Evolutionary conservation across 2,888 invertebrate genomes (phyloP), one percentile per base, ranked within the genome.

Genomic region (Scrobipalpa costella): DNA sequence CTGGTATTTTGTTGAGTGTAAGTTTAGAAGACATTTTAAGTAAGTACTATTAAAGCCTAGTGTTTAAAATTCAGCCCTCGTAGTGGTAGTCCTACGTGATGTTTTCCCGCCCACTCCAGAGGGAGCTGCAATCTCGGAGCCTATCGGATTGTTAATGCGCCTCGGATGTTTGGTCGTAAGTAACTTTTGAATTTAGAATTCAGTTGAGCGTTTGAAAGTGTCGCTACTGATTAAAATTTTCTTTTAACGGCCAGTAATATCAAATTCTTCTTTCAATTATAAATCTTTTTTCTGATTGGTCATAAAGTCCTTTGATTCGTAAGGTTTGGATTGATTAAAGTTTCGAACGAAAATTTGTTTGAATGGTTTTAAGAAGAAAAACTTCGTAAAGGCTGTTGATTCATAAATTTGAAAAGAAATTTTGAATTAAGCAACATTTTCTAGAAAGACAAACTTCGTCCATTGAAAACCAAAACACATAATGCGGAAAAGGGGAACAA

Each of bases 131-230:
- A 83, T 83, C 81, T 80, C 77, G 68, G 66, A 70, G 68, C 75
- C 73, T 73, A 83, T 84, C 80, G 74, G 77, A 79, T 81, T 80
- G 78, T 71, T 78, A 77, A 79, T 78, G 75, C 61, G 44, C 59
- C 44, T 75, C 72, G 72, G 71, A 74, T 55, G 61, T 55, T 59
- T 55, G 50, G 11, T 11, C 21, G 38, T 19, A 17, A 7, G 19
- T 36, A 13, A 38, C 15, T 58, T 58, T 58, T 17, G 59, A 44
- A 59, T 59, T 40, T 44, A 9, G 59, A 59, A 59, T 59, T 33
- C 55, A 33, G 55, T 7, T 55, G 55, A 55, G 49, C 17, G 21
- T 49, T 17, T 27, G 27, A 55, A 55, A 55, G 15, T 33, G 11
- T 21, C 19, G 6, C 17, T 21, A 21, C 50, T 9, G 50, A 21